Evolutionary conservation across 2,797 vertebrate genomes (phyloP), one percentile per base, ranked within the genome.

Genomic region (Crocidura indochinensis): DNA sequence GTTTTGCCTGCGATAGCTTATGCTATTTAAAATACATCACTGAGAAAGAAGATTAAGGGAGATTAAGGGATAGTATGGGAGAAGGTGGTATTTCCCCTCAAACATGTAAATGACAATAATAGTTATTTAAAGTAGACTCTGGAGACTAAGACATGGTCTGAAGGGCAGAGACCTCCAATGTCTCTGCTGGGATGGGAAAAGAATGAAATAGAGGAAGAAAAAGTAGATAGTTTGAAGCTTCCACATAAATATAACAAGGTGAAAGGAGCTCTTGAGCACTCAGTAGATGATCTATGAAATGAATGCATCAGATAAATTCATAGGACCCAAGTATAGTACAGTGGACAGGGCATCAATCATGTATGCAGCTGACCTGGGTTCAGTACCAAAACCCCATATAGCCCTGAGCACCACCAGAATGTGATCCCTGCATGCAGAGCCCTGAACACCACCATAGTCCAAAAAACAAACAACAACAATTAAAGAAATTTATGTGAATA

Each of bases 401-500:
- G 38, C 38, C 38, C 38, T 38, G 38, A 2, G 38, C 38, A 38
- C 38, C 38, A 38, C 38, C 38, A 38, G 38, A 5, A 38, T n/a
- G 38, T 2, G 38, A 38, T 38, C 38, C 38, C 38, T 38, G 5
- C 2, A 5, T 38, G 38, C 5, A 38, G 38, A 38, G 38, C 38
- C 38, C 38, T 38, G 38, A 38, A 38, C 38, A 38, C 38, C 38
- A 38, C 38, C 38, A 38, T 38, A 38, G 38, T 38, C 38, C 38
- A 38, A 38, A 38, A 38, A 2, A 38, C 38, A 38, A 38, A 38
- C 38, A 38, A 38, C 38, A 38, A 38, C 38, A 38, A 38, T 38
- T 51, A 26, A 80, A 80, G 62, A 80, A 68, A 65, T 6, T 53
- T 78, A 31, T 80, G 14, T 15, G 74, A 91, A 22, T 67, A 56